Base-by-base conservation (phyloP, 2,113 vertebrate species). In the Pungitius pungitius region DNA sequence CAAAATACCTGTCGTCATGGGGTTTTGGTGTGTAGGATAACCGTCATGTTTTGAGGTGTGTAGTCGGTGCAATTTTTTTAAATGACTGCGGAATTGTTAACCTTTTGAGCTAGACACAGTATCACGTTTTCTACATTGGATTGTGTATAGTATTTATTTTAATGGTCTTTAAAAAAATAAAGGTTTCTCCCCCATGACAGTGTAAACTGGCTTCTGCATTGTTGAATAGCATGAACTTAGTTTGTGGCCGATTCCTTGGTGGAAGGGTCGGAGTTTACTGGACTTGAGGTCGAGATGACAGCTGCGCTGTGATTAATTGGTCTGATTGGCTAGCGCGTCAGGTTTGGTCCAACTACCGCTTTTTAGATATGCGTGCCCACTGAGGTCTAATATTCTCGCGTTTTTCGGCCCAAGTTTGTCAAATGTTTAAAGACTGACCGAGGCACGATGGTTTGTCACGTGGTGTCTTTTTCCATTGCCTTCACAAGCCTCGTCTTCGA, bases 131-230 rank as follows among this genome's bases (percentile, higher is more conserved):
- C 88, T 94, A 95, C 94, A 95, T 94, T 93, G 93, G 90, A 90
- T 93, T 94, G 93, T 95, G 93, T 93, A 94, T 92, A 94, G 94
- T 94, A 94, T 94, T 95, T 95, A 94, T 95, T 94, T 93, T 92
- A 94, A 92, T 92, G 91, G 91, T 93, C 92, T 94, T 93, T 82
- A 88, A 92, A 91, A 59, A 51, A 43, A 90, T 92, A 92, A 94
- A 93, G 80, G 86, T 90, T 89, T 91, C 74, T 84, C 85, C 82
- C 92, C 90, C 90, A 88, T 91, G 83, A 90, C 86, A 87, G 89
- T 84, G 77, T 87, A 82, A 85, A 61, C n/a, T 77, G 74, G 68
- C 69, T 77, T 86, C 78, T 82, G 74, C 63, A 67, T 85, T 82
- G 69, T 66, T 85, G 47, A 78, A 40, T 79, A 74, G 60, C 40